Percentiles rank a stretch among this genome's conserved stretches.
Conservation (phyloP, 2,888 invertebrate genomes). For the Mesodorylaimus sp. region DNA sequence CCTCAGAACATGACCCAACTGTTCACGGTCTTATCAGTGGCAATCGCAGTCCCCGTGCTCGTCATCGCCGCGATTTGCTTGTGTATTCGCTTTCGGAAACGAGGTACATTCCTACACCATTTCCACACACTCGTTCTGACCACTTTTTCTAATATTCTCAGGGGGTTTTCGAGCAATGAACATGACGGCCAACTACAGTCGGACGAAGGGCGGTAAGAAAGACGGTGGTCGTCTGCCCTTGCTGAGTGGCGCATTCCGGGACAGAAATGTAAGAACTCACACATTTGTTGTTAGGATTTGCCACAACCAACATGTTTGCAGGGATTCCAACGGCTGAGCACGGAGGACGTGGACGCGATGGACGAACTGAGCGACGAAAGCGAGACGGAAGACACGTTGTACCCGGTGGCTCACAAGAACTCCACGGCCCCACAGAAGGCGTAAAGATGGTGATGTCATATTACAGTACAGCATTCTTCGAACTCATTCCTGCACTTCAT, state of each 20-base stretch:
- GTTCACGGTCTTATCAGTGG: slow-evolving; percentile 1
- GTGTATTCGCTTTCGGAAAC: slow-evolving; percentile 28
- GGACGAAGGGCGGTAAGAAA: not conserved
- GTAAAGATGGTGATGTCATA: not conserved
- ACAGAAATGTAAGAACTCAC: not conserved
- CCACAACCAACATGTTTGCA: too few relatives aligned
- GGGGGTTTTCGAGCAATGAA: slow-evolving; percentile 6
- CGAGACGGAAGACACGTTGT: slow-evolving; percentile 11
- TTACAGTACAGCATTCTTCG: too few relatives aligned
- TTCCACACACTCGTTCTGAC: not conserved
- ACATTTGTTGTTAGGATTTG: too few relatives aligned
- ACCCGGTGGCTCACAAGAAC: too few relatives aligned
- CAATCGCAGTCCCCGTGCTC: slow-evolving; percentile 32
- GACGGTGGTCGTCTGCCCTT: slow-evolving; percentile 5
- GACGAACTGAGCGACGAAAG: slow-evolving; percentile 11
- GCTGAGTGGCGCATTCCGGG: not conserved
- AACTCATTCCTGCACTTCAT: too few relatives aligned
- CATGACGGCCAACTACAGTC: not conserved
- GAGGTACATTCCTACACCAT: slow-evolving; percentile 18
- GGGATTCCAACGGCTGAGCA: slow-evolving; percentile 11
- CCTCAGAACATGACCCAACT: too few relatives aligned
- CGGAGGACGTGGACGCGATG: slow-evolving; percentile 11
- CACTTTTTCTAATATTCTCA: not conserved
- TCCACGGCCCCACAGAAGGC: not conserved
- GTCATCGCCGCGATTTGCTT: slow-evolving; percentile 30